Evolutionary conservation across 2,888 invertebrate genomes (phyloP).

Genomic region (Nemurella pictetii): DNA sequence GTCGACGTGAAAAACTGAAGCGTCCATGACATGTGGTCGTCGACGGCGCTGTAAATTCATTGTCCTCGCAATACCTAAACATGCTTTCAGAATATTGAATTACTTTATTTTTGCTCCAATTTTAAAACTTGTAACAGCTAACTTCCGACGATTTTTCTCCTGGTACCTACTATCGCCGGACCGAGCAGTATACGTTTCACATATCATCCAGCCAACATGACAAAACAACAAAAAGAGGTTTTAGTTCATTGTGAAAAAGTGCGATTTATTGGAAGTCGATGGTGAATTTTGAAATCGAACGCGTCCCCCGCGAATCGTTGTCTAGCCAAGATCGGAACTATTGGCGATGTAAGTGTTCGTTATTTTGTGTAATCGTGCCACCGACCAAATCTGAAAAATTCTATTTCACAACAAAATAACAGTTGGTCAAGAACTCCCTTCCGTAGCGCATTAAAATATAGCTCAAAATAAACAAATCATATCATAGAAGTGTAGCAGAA

Average conservation of each 20-base stretch:
- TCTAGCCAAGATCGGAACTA: neutral
- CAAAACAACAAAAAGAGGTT: neutral
- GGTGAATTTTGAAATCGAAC: too few relatives aligned
- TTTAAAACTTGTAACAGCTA: neutral
- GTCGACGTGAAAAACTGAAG: neutral
- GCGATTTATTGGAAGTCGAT: too few relatives aligned
- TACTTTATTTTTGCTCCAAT: neutral
- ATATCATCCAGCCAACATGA: neutral
- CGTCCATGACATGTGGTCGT: neutral
- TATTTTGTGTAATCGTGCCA: neutral
- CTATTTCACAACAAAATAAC: neutral
- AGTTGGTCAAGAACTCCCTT: neutral
- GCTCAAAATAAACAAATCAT: neutral
- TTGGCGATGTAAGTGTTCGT: neutral
- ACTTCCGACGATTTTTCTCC: neutral
- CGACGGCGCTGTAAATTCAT: neutral
- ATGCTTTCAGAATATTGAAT: neutral
- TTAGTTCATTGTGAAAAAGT: neutral
- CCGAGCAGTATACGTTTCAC: neutral
- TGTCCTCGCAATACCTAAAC: too few relatives aligned
- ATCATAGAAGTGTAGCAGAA: neutral
- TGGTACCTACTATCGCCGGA: neutral
- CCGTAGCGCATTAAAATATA: neutral
- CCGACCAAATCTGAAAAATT: neutral
- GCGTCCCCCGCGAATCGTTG: neutral